These are phyloP conservation scores for Fulica atra DNA, from an alignment of 2,113 vertebrate species.

Conservation along the genomic window DNA sequence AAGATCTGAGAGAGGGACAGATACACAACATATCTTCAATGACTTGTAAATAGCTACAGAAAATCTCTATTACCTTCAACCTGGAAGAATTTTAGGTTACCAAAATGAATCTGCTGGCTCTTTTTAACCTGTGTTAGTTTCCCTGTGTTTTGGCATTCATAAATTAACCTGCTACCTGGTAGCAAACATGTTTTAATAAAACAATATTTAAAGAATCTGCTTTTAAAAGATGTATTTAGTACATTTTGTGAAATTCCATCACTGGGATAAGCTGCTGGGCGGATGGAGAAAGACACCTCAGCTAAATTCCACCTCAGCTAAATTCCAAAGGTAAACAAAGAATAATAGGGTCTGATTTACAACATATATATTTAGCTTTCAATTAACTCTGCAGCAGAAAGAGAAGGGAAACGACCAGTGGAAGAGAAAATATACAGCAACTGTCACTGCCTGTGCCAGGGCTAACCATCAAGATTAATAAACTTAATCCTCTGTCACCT, in stretches of 20 bases:
- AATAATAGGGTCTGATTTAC: not conserved
- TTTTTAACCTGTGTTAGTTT: not conserved
- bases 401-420: not conserved
- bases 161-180: not conserved
- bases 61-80: not conserved
- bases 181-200: not conserved
- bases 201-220: not conserved
- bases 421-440: not conserved
- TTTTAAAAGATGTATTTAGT: not conserved
- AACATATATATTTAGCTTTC: not conserved
- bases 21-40: not conserved
- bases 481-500: not conserved
- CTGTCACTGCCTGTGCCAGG: not conserved
- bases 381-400: not conserved
- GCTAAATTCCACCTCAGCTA: not conserved
- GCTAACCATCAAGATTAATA: not conserved
- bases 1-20: not conserved
- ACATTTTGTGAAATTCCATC: not conserved
- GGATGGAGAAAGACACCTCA: not conserved
- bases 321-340: not conserved
- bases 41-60: not conserved
- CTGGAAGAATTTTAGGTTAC: not conserved
- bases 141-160: not conserved
- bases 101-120: not conserved
- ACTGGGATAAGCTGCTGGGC: not conserved